Evolutionary conservation across 2,888 invertebrate genomes (phyloP), one percentile per base, ranked within the genome.

Genomic region (Drosophila sordidula): DNA sequence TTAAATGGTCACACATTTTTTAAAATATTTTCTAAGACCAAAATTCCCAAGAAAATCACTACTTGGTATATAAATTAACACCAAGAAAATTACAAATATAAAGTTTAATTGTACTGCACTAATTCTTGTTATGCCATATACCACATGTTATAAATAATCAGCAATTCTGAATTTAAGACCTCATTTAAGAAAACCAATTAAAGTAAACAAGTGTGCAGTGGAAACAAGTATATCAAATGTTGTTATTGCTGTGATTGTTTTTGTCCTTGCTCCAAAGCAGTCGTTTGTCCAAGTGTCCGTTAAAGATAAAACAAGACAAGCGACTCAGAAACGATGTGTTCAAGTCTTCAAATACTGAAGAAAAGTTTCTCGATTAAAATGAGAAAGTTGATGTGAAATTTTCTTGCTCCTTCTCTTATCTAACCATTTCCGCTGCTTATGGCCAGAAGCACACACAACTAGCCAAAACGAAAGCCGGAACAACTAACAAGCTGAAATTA

Each of bases 301-400:
- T 32, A 14, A 22, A 63, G 73, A 47, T 64, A 25, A 64, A 47
- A 50, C n/a, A 36, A 47, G 59, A 46, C 52, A 47, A 47, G 58
- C 16, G 45, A 25, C 36, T 52, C 47, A 50, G 59, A 59, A 56
- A 59, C 41, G 45, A 57, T 57, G 63, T 41, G 58, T 51, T 55
- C 54, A 39, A 58, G 63, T 70, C 39, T 51, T 70, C 63, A 61
- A 51, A 55, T 45, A 62, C 70, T 74, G 47, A 41, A 44, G 78
- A 58, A 76, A 85, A 88, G 65, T 88, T 88, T 80, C 72, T 75
- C 88, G 84, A 84, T 87, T 86, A 86, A 85, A 86, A 88, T 75
- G 77, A 59, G 66, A 70, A 88, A 88, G 72, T 88, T 82, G 80
- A 73, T 77, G 68, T 68, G 54, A 68, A 75, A 80, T 72, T 69